Evolutionary conservation across 2,888 invertebrate species (phyloP), one percentile per base, ranked within the genome.

Genomic region (Drosophila mettleri): DNA sequence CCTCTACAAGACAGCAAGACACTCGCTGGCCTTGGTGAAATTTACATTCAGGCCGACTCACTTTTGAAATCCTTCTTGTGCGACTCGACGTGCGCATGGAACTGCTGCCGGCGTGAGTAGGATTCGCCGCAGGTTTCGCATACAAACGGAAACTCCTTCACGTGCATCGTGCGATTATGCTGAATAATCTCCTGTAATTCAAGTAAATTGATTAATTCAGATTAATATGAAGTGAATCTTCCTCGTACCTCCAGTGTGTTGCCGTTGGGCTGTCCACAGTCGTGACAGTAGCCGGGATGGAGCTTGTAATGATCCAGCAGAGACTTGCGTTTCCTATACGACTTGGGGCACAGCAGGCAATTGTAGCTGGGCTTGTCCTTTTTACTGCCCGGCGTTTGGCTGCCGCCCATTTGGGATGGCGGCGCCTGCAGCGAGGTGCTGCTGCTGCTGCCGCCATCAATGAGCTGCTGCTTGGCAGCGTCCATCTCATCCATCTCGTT

Each of bases 31-130:
- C 22, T 80, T 67, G 75, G 63, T 79, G 89, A 89, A 89, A 89
- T 90, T 89, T 89, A 89, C 89, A 90, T 89, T 88, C 86, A 72
- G 76, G 58, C 53, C 77, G 87, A 90, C 89, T 91, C 91, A 92
- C 92, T 91, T 92, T 92, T 92, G 86, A 91, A 89, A 85, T 92
- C 92, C 87, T 92, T 92, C 81, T 92, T 92, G 87, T 92, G 92
- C 74, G 92, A 91, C 81, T 92, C 91, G 66, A 92, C 91, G 75
- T 92, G 92, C 57, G 91, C 92, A 68, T 91, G 91, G 74, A 92
- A 92, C 74, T 92, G 92, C 69, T 92, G 92, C 27, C 91, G 90
- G 22, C 92, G 88, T 16, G 92, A 91, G 73, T 92, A 92, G 36
- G 92, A 92, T 72, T 92, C 92, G 33, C 92, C 92, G 64, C 92